Conservation (phyloP, 2,113 vertebrate species). For the Romanogobio albipinnatus region DNA sequence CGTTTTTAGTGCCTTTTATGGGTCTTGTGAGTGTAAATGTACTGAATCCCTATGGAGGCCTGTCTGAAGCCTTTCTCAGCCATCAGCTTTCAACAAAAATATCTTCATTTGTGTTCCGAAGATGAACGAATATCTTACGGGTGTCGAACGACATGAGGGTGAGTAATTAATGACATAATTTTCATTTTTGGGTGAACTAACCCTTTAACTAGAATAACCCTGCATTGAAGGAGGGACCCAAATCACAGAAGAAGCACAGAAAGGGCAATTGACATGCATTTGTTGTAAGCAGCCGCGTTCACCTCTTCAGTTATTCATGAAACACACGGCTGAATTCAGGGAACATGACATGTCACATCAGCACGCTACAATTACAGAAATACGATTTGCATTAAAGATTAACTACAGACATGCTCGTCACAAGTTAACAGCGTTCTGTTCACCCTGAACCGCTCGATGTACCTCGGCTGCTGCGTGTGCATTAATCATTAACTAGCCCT, state of each 20-base stretch:
- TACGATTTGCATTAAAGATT: slow-evolving; percentile 21
- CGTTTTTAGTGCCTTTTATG: too few relatives aligned
- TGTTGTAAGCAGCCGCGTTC: not conserved
- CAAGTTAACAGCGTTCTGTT: slow-evolving; percentile 1
- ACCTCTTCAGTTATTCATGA: slow-evolving; percentile 32
- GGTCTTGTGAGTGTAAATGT: too few relatives aligned
- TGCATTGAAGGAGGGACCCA: not conserved
- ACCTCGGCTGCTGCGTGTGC: not conserved
- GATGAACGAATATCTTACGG: too few relatives aligned
- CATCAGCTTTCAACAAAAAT: too few relatives aligned
- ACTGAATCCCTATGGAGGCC: too few relatives aligned
- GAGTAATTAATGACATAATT: too few relatives aligned
- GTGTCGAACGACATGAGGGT: too few relatives aligned
- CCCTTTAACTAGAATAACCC: not conserved
- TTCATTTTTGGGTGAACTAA: too few relatives aligned
- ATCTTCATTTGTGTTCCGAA: too few relatives aligned
- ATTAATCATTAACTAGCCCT: slow-evolving; percentile 11
- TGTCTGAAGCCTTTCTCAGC: too few relatives aligned
- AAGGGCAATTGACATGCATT: not conserved
- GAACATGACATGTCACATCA: slow-evolving; percentile 15
- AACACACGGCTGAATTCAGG: not conserved
- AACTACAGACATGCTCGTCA: not conserved
- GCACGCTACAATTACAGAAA: slow-evolving; percentile 14
- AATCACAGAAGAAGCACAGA: not conserved
- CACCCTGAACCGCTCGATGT: not conserved